Base-by-base conservation (phyloP, 2,113 vertebrate genomes). In the Ictalurus punctatus region DNA sequence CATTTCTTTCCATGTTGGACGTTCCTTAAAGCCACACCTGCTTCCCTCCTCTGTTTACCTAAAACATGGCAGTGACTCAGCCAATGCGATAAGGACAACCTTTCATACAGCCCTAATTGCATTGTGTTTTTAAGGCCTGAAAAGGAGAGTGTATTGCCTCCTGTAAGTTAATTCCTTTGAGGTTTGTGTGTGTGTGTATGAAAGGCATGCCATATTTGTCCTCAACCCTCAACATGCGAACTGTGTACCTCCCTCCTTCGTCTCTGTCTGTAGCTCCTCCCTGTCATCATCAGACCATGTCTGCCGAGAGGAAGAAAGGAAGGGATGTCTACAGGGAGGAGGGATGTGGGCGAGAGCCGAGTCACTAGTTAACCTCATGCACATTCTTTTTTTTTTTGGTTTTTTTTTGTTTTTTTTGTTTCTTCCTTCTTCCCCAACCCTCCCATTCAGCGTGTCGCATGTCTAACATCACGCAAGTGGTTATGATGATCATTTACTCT, bases 231-330 rank as follows among this genome's bases (percentile, higher is more conserved):
- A 52, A 67, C 58, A 74, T 54, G 25, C 48, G n/a, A 59, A n/a
- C 71, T 61, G n/a, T n/a, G 40, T 76, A 27, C 58, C 52, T 37
- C 30, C 91, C 90, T 63, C 21, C 84, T 92, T 83, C 88, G 86
- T 91, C 85, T 67, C 88, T 88, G 73, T 54, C 76, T 87, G 90
- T 87, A 80, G 93, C 93, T 85, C 94, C 94, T 90, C 94, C 95
- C 89, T 90, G 89, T 83, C 89, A 84, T 90, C 93, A 91, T 95
- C 93, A 94, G 92, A 90, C 95, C 94, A 95, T 93, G 92, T 93
- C 93, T 90, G 90, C 90, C 83, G 90, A 94, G 91, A 52, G 85
- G 52, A 86, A 84, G 74, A 83, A 88, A 80, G 78, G 17, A 86
- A 88, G 65, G 78, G 82, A 67, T 63, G 71, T 84, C 61, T 82